These are phyloP conservation scores for Pristionchus entomophagus DNA, from an alignment of 2,888 invertebrate species.

Conservation along the genomic window DNA sequence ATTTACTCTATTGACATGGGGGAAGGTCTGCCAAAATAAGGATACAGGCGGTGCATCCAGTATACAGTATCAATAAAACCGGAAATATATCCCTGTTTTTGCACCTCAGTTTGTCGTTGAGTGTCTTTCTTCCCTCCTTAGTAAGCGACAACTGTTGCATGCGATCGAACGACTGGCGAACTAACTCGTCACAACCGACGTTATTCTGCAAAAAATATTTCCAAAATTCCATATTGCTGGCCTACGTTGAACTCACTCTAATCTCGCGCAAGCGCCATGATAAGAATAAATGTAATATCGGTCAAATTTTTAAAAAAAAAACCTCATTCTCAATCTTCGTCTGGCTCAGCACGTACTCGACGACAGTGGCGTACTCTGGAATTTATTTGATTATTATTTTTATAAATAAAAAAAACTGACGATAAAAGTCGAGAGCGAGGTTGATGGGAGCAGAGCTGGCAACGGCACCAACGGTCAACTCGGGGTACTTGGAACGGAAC, in stretches of 20 bases:
- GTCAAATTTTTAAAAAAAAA: no score
- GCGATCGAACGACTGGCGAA: constrained; percentile 8
- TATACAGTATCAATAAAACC: no score
- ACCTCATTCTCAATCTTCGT: constrained; percentile 10
- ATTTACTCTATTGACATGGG: no score
- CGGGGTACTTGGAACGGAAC: constrained; percentile 67
- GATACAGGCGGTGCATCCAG: no score
- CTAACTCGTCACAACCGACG: constrained; percentile 29
- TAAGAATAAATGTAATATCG: no score
- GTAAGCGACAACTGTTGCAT: constrained; percentile 60
- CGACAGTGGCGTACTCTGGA: constrained; percentile 36
- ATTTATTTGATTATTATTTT: background rate
- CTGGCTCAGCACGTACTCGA: background rate
- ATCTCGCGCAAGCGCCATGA: no score
- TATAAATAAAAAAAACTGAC: constrained; percentile 42
- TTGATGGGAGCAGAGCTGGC: constrained; percentile 64
- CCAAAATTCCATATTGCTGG: background rate
- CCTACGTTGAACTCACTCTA: background rate
- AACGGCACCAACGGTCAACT: constrained; percentile 63
- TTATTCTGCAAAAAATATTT: constrained; percentile 8
- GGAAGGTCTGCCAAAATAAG: no score
- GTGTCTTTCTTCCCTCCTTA: constrained; percentile 54
- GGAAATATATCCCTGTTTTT: background rate
- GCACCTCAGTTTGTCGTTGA: constrained; percentile 51
- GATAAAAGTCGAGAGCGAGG: constrained; percentile 64